Conservation (phyloP, 2,888 invertebrate genomes). For the Drosophila algonquin region DNA sequence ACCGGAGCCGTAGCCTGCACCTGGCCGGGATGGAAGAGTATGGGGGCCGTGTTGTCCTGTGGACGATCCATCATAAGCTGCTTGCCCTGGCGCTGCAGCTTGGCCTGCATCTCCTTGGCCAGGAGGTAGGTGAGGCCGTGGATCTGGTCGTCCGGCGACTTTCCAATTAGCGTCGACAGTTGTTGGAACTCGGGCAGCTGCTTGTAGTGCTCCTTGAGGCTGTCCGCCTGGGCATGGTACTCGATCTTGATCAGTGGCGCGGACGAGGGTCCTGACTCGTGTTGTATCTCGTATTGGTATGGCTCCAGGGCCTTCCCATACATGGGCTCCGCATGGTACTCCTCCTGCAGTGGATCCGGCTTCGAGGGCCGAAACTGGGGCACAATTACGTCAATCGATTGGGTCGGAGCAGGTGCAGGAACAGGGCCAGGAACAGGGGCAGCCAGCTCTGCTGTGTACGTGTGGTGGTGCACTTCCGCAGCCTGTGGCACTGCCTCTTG, state of each 20-base stretch:
- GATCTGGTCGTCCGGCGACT: slow-evolving; percentile 85
- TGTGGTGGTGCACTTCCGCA: slow-evolving; percentile 63
- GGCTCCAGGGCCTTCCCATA: slow-evolving; percentile 53
- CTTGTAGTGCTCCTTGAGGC: slow-evolving; percentile 74
- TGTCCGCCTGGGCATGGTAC: slow-evolving; percentile 66
- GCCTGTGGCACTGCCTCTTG: slow-evolving; percentile 44
- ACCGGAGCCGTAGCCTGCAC: slow-evolving; percentile 12
- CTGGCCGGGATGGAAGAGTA: slow-evolving; percentile 78
- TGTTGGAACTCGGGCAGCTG: slow-evolving; percentile 81
- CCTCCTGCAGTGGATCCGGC: slow-evolving; percentile 59
- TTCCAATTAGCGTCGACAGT: slow-evolving; percentile 85
- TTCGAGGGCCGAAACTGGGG: slow-evolving; percentile 72
- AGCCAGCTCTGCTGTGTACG: slow-evolving; percentile 57
- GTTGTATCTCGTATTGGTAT: slow-evolving; percentile 60
- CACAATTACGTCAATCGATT: slow-evolving; percentile 19
- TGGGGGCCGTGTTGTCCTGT: slow-evolving; percentile 81
- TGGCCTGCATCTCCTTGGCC: slow-evolving; percentile 81
- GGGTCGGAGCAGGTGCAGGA: slow-evolving; percentile 20
- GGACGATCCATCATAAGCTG: slow-evolving; percentile 62
- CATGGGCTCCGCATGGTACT: slow-evolving; percentile 27
- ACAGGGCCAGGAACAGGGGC: slow-evolving; percentile 4
- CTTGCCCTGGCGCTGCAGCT: slow-evolving; percentile 70
- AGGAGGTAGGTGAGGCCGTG: slow-evolving; percentile 85
- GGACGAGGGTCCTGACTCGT: slow-evolving; percentile 1
- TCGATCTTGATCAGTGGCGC: slow-evolving; percentile 71